A percentile compares a stretch with the other conserved stretches of the same genome.
Evolutionary conservation across 23 tunicate genomes (phyloP).

Genomic region (Botrylloides violaceus): DNA sequence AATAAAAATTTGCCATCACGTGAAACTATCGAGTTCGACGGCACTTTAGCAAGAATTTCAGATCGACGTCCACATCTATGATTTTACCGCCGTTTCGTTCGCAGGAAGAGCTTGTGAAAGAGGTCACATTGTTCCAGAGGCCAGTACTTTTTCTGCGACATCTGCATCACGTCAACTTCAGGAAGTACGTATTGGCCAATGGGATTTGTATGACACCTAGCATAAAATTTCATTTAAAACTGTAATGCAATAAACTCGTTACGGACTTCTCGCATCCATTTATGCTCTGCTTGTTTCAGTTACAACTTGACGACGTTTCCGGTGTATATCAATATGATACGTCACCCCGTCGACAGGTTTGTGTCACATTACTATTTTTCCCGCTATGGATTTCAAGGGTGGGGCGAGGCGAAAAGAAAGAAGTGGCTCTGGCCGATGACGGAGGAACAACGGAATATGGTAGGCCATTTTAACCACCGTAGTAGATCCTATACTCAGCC

Average conservation of each 20-base stretch:
- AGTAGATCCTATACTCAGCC: no score
- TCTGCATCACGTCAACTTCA: conserved; percentile 13
- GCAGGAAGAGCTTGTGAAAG: conserved; percentile 1
- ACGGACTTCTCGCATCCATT: no score
- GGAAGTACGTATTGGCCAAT: conserved; percentile 15
- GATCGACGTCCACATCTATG: no score
- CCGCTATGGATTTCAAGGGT: conserved; percentile 39
- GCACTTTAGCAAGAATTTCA: no score
- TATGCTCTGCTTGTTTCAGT: not conserved
- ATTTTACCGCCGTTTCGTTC: not conserved
- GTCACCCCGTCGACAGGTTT: conserved; percentile 48
- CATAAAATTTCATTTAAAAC: not conserved
- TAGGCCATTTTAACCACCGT: no score
- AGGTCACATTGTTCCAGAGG: not conserved
- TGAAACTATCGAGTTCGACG: no score
- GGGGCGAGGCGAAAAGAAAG: conserved; percentile 32
- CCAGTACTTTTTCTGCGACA: conserved; percentile 19
- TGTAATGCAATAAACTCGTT: no score
- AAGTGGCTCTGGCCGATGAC: conserved; percentile 40
- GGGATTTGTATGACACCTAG: no score
- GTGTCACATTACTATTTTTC: conserved; percentile 49
- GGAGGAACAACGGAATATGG: conserved; percentile 34
- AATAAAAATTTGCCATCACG: no score
- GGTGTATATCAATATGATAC: conserved; percentile 33
- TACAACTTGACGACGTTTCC: conserved; percentile 19